phyloP scores from a whole-genome alignment of 2,888 invertebrate species.

The Ectemnius continuus region DNA sequence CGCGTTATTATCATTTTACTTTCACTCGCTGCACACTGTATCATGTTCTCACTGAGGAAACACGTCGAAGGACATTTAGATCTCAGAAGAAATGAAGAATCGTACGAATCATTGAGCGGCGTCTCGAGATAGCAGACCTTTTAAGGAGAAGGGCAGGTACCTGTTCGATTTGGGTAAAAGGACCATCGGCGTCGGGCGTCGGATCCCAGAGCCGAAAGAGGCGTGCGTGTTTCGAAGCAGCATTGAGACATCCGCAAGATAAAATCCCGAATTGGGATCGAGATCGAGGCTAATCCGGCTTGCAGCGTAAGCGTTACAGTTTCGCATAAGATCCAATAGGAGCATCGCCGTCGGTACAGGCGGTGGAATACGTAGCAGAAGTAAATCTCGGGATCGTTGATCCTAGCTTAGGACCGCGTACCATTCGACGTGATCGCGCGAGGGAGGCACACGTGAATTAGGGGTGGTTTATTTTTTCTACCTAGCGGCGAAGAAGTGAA shows the following conservation, averaged over 20 bases:
- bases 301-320: conserved; percentile 66
- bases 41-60: too few species aligned
- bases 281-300: conserved; percentile 17
- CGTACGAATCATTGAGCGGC: background rate
- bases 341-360: conserved; percentile 13
- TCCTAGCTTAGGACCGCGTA: conserved; percentile 58
- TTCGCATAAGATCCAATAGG: conserved; percentile 49
- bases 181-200: background rate
- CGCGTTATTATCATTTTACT: conserved; percentile 33
- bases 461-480: conserved; percentile 74
- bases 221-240: background rate
- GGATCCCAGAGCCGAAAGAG: too few species aligned
- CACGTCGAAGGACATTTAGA: too few species aligned
- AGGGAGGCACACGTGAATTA: conserved; percentile 67
- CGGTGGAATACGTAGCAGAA: conserved; percentile 17
- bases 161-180: conserved; percentile 5
- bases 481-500: conserved; percentile 18
- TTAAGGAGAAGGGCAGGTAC: background rate
- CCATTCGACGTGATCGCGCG: conserved; percentile 45
- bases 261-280: conserved; percentile 20
- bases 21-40: background rate
- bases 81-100: background rate
- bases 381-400: conserved; percentile 48
- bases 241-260: background rate
- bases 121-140: too few species aligned